Base-by-base conservation (phyloP, 2,888 invertebrate species). In the Sturmia bella region DNA sequence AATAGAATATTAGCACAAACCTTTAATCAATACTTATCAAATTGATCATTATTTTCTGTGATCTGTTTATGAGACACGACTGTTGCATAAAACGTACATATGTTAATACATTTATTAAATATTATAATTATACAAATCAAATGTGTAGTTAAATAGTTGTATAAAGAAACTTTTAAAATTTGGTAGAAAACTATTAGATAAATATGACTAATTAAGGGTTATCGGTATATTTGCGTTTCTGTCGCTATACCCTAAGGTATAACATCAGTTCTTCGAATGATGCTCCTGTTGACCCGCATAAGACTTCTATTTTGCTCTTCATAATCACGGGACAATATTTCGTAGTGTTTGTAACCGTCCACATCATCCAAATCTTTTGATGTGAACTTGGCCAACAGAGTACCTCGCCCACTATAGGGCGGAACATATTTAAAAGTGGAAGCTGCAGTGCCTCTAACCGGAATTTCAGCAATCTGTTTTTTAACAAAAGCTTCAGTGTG, bases 361-460 rank as follows among this genome's bases (percentile, higher is more conserved):
- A 98, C 96, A 88, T 98, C 98, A 83, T 95, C 94, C 85, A 98
- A 92, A 89, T 98, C 97, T 86, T 95, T 96, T 12, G 97, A 96
- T 63, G 93, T 93, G 90, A 98, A 98, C 89, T 97, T 98, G 19
- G 95, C 97, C 24, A 95, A 94, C 82, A 98, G 94, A 17, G 96
- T 96, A 84, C 95, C 95, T 43, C 95, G 93, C 0, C 98, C 98
- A 0, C 94, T 93, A 90, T 94, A 93, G 2, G 94, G 94, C 0
- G 98, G 97, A 0, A 93, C 94, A 88, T 97, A 93, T 84, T 94
- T 94, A 87, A 97, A 96, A 19, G 94, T 93, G 0, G 95, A 95
- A 68, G 93, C 93, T 0, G 95, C 96, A 39, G 93, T 93, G 61
- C 93, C 94, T 1, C 95, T 95, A 82, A 95, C 92, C 64, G 93